These are phyloP conservation scores for Trichogramma dendrolimi DNA, from an alignment of 2,888 invertebrate genomes.

Conservation along the genomic window DNA sequence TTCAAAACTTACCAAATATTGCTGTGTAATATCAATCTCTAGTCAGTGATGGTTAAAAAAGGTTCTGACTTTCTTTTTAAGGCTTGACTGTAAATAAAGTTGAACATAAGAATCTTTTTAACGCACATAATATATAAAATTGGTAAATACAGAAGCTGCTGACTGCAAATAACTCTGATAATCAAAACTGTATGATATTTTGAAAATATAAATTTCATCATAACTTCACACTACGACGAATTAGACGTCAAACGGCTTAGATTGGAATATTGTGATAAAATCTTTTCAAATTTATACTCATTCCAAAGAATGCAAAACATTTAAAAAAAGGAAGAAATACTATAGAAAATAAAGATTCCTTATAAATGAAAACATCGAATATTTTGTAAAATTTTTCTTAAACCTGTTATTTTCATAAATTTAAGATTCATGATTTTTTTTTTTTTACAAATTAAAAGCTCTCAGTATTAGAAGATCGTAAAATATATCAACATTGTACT, in stretches of 20 bases:
- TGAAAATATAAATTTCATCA: constrained; percentile 21
- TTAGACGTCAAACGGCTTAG: constrained; percentile 25
- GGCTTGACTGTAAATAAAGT: constrained; percentile 25
- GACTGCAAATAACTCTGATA: constrained; percentile 16
- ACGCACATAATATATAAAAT: constrained; percentile 16
- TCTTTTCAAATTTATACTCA: not conserved
- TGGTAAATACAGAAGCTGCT: constrained; percentile 28
- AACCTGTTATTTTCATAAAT: no score
- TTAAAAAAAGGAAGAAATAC: no score
- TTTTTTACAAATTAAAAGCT: no score
- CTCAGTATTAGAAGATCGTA: no score
- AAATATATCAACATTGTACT: no score
- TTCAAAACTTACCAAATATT: constrained; percentile 20
- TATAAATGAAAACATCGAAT: no score
- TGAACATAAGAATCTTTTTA: constrained; percentile 19
- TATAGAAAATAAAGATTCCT: no score
- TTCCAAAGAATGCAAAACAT: no score
- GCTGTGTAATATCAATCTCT: constrained; percentile 25
- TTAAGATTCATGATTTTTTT: no score
- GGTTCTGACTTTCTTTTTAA: constrained; percentile 20
- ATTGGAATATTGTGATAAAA: constrained; percentile 27
- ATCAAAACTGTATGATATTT: constrained; percentile 22
- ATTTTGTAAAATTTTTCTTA: no score
- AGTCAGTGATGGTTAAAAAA: constrained; percentile 26
- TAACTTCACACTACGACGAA: constrained; percentile 24